phyloP scores from a whole-genome alignment of 2,797 vertebrate genomes.

The Manis javanica region DNA sequence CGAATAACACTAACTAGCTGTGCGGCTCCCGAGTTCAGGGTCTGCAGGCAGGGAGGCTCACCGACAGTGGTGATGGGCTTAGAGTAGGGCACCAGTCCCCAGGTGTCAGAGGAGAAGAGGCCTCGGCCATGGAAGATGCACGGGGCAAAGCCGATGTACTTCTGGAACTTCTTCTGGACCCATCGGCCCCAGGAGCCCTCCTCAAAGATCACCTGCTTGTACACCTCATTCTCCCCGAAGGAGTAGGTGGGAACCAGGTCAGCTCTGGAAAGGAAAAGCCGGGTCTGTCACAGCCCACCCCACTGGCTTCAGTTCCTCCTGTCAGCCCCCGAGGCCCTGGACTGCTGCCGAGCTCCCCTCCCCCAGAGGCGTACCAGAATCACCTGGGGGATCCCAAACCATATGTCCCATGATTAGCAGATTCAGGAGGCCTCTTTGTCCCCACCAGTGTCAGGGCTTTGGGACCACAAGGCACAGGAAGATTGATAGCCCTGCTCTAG shows the following conservation, averaged over 20 bases:
- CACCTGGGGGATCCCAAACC: not conserved
- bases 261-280: constrained; percentile 86
- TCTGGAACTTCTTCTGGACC: constrained; percentile 95
- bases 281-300: not conserved
- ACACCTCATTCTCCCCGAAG: constrained; percentile 97
- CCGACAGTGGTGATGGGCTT: constrained; percentile 97
- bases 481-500: not conserved
- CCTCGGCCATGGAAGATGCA: constrained; percentile 97
- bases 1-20: not conserved
- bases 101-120: constrained; percentile 93
- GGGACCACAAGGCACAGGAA: not conserved
- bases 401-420: not conserved
- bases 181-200: constrained; percentile 92
- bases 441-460: too few species aligned
- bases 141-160: constrained; percentile 96
- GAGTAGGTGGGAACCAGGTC: constrained; percentile 97
- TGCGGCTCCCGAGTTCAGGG: not conserved
- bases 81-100: constrained; percentile 94
- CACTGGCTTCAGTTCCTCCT: not conserved
- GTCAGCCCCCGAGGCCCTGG: not conserved
- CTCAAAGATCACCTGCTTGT: constrained; percentile 95
- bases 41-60: constrained; percentile 76
- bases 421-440: not conserved
- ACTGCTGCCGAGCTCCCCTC: not conserved
- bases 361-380: not conserved